Conservation (phyloP, 2,888 invertebrate genomes). For the Hololepta plana region DNA sequence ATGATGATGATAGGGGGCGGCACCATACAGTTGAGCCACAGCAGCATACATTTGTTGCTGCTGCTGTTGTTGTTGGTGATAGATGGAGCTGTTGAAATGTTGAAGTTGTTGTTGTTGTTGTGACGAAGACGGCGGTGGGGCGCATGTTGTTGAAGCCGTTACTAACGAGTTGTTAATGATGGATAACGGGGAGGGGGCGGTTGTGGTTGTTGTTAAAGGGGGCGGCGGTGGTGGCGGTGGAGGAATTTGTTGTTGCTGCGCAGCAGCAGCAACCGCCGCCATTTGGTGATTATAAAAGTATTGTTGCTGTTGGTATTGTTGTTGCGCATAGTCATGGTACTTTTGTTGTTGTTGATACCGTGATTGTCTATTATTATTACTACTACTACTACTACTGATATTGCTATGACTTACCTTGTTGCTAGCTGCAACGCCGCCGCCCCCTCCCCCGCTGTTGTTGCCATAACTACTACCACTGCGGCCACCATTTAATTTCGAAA, state of each 20-base stretch:
- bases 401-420: slow-evolving; percentile 23
- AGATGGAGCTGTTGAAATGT: slow-evolving; percentile 8
- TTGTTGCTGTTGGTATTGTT: slow-evolving; percentile 10
- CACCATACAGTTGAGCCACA: no score
- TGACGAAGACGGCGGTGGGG: no score
- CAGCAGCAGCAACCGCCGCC: no score
- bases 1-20: slow-evolving; percentile 18
- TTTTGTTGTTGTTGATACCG: slow-evolving; percentile 11
- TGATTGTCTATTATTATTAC: no score
- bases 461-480: slow-evolving; percentile 14
- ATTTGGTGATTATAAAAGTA: no score
- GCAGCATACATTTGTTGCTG: slow-evolving; percentile 6
- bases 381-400: slow-evolving; percentile 13
- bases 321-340: slow-evolving; percentile 11
- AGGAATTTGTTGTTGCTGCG: slow-evolving; percentile 5
- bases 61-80: slow-evolving; percentile 4
- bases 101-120: no score
- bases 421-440: no score
- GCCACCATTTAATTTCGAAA: slow-evolving; percentile 18
- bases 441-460: slow-evolving; percentile 24
- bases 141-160: no score
- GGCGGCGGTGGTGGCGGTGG: no score
- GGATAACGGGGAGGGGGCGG: no score
- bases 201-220: no score
- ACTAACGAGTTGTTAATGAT: no score